Conservation (phyloP, 2,797 vertebrate species). For the Smutsia gigantea region DNA sequence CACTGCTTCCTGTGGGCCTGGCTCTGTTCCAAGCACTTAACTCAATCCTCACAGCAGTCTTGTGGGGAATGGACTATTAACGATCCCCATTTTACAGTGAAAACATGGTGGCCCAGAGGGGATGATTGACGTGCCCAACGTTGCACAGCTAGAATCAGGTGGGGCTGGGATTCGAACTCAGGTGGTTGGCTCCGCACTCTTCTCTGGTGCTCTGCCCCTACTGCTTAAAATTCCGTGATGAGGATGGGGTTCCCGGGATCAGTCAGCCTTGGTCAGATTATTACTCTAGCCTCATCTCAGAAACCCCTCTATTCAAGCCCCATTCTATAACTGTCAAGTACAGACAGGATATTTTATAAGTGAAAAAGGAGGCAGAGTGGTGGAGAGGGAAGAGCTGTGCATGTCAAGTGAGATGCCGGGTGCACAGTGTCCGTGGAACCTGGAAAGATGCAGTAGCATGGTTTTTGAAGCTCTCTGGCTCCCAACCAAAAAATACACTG, state of each 20-base stretch:
- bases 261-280: neutral
- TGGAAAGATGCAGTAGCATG: rapidly evolving
- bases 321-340: neutral
- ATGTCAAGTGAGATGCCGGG: rapidly evolving
- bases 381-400: neutral
- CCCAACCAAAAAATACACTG: neutral
- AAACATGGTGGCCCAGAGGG: neutral
- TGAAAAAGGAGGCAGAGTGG: neutral
- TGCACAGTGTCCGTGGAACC: rapidly evolving
- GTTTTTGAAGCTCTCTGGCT: neutral
- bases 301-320: neutral
- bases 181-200: neutral
- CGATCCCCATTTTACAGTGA: rapidly evolving
- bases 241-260: neutral
- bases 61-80: neutral
- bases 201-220: neutral
- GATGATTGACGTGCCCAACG: neutral
- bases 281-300: neutral
- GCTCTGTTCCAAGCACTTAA: neutral
- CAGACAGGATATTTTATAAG: neutral
- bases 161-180: too few relatives aligned
- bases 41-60: neutral
- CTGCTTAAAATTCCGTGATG: too few relatives aligned
- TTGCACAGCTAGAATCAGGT: neutral
- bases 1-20: neutral